Evolutionary conservation across 1,140 invertebrate species (phyloP), one percentile per base, ranked within the genome.

Genomic region (Copidosoma floridanum): DNA sequence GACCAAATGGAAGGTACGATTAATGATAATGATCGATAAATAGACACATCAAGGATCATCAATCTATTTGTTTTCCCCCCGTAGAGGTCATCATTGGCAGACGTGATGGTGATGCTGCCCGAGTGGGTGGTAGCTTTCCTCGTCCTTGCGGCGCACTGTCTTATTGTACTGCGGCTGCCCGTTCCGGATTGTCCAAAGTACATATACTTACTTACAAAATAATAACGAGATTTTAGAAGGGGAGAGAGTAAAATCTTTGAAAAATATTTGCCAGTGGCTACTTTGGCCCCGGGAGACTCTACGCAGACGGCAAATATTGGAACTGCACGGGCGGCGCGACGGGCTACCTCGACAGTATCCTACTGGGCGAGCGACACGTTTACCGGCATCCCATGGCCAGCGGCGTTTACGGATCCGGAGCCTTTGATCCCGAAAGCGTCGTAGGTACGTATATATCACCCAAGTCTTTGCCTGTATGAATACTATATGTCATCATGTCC

Each of bases 281-380:
- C 72, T 69, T 95, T 12, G 94, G 95, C 1, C 94, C 95, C 1
- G 95, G 94, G 12, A 95, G 95, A 16, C 57, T 66, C 4, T 78
- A 85, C 63, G 84, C 89, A 24, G 77, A 86, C 61, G 79, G 82
- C 1, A 75, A 78, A 14, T 81, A 86, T 75, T 76, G 76, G 8
- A 87, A 91, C 60, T 97, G 95, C 71, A 92, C 90, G 32, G 95
- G 94, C 2, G 95, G 95, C 10, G 88, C 90, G 0, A 85, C 93
- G 0, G 91, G 91, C 5, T 94, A 90, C 74, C 86, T 97, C 47
- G 95, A 97, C 77, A 78, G 85, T n/a, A 50, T 83, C 32, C 68
- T 97, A 27, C 84, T 97, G 57, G 88, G 88, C 1, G 43, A 44
- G 8, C 64, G 75, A n/a, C 88, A 89, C 71, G 79, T 91, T 20